A percentile compares a stretch with the other conserved stretches of the same genome.
phyloP scores from a whole-genome alignment of 2,113 vertebrate genomes.

The Scomber colias region DNA sequence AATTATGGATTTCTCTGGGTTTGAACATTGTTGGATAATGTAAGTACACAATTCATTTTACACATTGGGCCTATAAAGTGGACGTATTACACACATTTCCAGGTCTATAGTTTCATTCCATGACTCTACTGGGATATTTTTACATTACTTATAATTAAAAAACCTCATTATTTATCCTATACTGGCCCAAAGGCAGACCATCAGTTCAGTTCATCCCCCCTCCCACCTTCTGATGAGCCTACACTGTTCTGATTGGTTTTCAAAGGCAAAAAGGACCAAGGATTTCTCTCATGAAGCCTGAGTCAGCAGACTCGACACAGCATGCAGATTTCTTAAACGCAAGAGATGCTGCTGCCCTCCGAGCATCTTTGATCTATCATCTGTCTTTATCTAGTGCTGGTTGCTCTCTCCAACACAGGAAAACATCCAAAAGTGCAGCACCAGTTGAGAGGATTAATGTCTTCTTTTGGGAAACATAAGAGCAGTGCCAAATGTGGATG shows the following conservation, averaged over 20 bases:
- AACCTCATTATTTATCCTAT: too few species aligned
- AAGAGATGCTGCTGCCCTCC: slow-evolving; percentile 21
- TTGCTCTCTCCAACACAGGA: slow-evolving; percentile 20
- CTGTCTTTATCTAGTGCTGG: slow-evolving; percentile 45
- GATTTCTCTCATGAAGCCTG: slow-evolving; percentile 23
- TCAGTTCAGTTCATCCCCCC: too few species aligned
- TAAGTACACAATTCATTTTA: too few species aligned
- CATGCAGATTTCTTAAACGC: slow-evolving; percentile 37
- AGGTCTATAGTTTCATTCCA: too few species aligned
- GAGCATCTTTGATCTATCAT: slow-evolving; percentile 53
- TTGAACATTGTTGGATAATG: too few species aligned
- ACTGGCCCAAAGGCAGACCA: not conserved
- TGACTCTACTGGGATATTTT: too few species aligned
- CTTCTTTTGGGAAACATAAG: slow-evolving; percentile 23
- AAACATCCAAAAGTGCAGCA: slow-evolving; percentile 19
- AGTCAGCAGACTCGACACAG: slow-evolving; percentile 62
- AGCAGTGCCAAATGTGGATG: slow-evolving; percentile 42
- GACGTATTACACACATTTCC: too few species aligned
- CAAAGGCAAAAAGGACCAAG: slow-evolving; percentile 47
- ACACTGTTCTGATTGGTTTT: too few species aligned
- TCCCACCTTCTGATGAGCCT: too few species aligned
- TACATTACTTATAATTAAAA: too few species aligned
- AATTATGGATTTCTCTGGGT: too few species aligned
- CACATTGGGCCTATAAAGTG: too few species aligned
- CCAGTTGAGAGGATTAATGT: slow-evolving; percentile 42